Conservation (phyloP, 1,140 invertebrate species). For the Leptopilina clavipes region DNA sequence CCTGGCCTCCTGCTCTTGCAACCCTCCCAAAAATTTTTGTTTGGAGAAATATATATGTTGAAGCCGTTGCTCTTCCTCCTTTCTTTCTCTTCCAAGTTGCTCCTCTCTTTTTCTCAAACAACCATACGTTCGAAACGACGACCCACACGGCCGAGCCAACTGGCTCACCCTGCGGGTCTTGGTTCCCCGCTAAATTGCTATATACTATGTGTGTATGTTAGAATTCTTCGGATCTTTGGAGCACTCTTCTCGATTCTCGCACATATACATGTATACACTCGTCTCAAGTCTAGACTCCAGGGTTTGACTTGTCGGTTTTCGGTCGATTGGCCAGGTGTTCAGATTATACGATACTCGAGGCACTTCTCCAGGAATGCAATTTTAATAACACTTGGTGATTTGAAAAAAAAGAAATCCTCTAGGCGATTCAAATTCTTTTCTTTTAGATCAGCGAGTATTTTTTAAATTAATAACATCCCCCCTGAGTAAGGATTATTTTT, state of each 20-base stretch:
- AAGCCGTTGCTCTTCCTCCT: background rate
- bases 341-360: conserved; percentile 32
- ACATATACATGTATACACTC: background rate
- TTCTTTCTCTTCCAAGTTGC: conserved; percentile 2
- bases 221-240: conserved; percentile 17
- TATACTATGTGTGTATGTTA: conserved; percentile 1
- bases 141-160: conserved; percentile 25
- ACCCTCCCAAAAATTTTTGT: background rate
- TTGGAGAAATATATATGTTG: conserved; percentile 3
- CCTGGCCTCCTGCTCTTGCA: conserved; percentile 1
- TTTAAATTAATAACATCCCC: too few relatives aligned
- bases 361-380: conserved; percentile 24
- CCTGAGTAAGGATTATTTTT: too few relatives aligned
- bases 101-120: conserved; percentile 32
- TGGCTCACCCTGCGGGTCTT: conserved; percentile 22
- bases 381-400: background rate
- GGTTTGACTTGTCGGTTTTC: conserved; percentile 33
- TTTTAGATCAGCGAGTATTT: too few relatives aligned
- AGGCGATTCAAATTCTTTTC: background rate
- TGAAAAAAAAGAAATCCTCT: background rate
- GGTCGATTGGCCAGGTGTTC: conserved; percentile 34
- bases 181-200: conserved; percentile 16
- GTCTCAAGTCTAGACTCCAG: conserved; percentile 28
- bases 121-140: background rate
- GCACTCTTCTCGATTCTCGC: background rate